Evolutionary conservation across 2,888 invertebrate species (phyloP), one percentile per base, ranked within the genome.

Genomic region (Stomorhina lunata): DNA sequence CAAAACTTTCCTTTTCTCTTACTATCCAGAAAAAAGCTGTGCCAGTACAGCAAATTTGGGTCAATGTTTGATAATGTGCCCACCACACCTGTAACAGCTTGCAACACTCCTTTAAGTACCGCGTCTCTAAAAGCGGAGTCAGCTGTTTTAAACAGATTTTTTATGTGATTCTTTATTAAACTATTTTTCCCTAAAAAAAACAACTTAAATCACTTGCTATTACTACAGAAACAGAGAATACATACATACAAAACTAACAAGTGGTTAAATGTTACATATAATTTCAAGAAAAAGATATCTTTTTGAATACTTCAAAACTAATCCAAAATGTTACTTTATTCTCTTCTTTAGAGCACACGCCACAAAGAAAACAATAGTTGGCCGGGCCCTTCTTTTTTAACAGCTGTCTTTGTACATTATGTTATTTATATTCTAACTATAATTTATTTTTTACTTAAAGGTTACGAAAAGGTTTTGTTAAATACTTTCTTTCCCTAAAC

Each of bases 291-390:
- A 27, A 6, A n/a, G 0, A 50, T 5, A 0, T n/a, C n/a, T n/a
- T n/a, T n/a, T n/a, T n/a, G n/a, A n/a, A 2, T 12, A n/a, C 48
- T 43, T 29, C 1, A 66, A 68, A 68, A 53, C 9, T 53, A 37
- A 27, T n/a, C 17, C 27, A 37, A 50, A 72, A 34, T 45, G 43
- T 29, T 61, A n/a, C 10, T 43, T 63, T 80, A 17, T 68, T 37
- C 9, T 66, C 32, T 76, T 29, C 15, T 55, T 20, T 59, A 17
- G 37, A 81, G 69, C 80, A 75, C 80, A 69, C 50, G 75, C 69
- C 80, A 75, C 63, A 55, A 59, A 37, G 4, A 37, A 10, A 25
- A 12, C n/a, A n/a, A n/a, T n/a, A n/a, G n/a, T n/a, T n/a, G n/a
- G n/a, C n/a, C n/a, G 61, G 10, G 22, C 15, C 48, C 20, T 17